Conservation (phyloP, 2,888 invertebrate species). For the Synanthedon andrenaeformis region DNA sequence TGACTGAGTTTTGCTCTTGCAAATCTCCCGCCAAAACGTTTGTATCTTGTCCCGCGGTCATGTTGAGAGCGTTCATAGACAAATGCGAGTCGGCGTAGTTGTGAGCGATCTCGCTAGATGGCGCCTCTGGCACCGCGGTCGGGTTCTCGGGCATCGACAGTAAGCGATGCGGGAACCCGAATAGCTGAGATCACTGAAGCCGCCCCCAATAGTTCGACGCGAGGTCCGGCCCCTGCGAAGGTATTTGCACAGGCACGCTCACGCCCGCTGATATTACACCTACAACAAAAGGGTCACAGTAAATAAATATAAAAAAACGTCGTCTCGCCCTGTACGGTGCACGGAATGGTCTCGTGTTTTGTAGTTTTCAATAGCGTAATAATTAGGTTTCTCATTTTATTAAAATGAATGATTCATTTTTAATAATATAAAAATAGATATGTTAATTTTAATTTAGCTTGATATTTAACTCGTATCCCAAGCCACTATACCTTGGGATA, state of each 20-base stretch:
- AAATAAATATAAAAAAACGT: slow-evolving; percentile 1
- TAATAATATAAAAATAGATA: too few species aligned
- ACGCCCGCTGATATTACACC: slow-evolving; percentile 94
- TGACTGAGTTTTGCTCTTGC: slow-evolving; percentile 48
- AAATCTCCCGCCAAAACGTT: slow-evolving; percentile 49
- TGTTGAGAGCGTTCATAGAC: slow-evolving; percentile 63
- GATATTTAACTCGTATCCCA: too few species aligned
- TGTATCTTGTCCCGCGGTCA: slow-evolving; percentile 68
- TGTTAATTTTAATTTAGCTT: too few species aligned
- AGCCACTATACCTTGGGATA: too few species aligned
- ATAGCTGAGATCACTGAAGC: slow-evolving; percentile 93
- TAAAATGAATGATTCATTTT: too few species aligned
- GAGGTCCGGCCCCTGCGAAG: slow-evolving; percentile 84
- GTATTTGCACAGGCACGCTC: slow-evolving; percentile 92
- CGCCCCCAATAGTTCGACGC: slow-evolving; percentile 90
- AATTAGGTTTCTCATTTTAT: too few species aligned
- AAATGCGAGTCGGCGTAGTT: slow-evolving; percentile 59
- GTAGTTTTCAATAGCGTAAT: too few species aligned
- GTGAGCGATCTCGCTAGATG: slow-evolving; percentile 61
- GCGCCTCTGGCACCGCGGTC: slow-evolving; percentile 47
- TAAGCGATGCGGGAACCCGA: slow-evolving; percentile 85
- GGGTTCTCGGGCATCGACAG: slow-evolving; percentile 76
- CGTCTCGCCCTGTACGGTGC: not conserved
- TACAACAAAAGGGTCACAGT: slow-evolving; percentile 50
- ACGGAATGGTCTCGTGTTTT: too few species aligned